Base-by-base conservation (phyloP, 2,113 vertebrate species). In the Prolemur simus region DNA sequence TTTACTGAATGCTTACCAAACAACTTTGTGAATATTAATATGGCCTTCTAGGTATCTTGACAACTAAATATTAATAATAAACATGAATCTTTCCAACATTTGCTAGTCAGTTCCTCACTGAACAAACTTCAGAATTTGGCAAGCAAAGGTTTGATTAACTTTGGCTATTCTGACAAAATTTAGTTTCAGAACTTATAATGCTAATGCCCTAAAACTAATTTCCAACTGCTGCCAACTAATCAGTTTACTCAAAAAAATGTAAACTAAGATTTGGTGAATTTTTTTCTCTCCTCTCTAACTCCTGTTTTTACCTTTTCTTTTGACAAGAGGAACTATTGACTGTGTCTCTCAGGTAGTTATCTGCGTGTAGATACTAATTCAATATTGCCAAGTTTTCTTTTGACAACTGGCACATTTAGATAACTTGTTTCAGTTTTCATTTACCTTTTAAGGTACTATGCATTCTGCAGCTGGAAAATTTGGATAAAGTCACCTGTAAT, bases 381-480 rank as follows among this genome's bases (percentile, higher is more conserved):
- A 90, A 94, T 74, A 56, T 74, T 96, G 42, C 45, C 37, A 89
- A 63, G 15, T 58, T 86, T 91, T 87, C 42, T 81, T 87, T 82
- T 85, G 32, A 63, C 80, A 89, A 89, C 34, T 7, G 63, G 63
- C 20, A 93, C 11, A 60, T 32, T 81, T 81, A 84, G 94, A 89
- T 84, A 29, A 85, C 39, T 83, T 74, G 20, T 82, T 87, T 93
- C 42, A 37, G 37, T 94, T 82, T 89, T 96, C 74, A 82, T 42
- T 97, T 97, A 98, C 97, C 97, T 97, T 94, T 93, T 96, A 97
- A 94, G 74, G 29, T 64, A 89, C 73, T 89, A 83, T 27, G 82
- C 64, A 95, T 97, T 91, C 91, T 98, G 95, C 69, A 93, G 83
- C 49, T 97, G 89, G 83, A 89, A 96, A 96, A 82, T 88, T 91